Evolutionary conservation across 2,113 vertebrate species (phyloP).

Genomic region (Halichoeres trimaculatus): DNA sequence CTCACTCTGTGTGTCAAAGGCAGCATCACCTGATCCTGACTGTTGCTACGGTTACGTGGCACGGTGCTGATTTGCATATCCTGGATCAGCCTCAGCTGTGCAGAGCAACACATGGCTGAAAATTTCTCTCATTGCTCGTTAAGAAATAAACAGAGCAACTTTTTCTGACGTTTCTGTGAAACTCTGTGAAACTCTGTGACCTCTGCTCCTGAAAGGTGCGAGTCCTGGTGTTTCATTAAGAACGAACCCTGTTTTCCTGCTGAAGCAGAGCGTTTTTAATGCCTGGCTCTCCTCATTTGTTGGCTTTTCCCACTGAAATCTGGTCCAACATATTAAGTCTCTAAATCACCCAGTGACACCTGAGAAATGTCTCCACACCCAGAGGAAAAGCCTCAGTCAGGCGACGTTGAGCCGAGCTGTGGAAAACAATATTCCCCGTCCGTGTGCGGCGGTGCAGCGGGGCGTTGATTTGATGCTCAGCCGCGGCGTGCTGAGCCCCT

Average conservation of each 20-base stretch:
- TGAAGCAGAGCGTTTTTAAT: background rate
- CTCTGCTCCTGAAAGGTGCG: too few relatives aligned
- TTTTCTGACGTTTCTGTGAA: too few relatives aligned
- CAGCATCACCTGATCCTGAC: too few relatives aligned
- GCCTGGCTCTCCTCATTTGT: background rate
- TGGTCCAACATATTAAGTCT: constrained; percentile 28
- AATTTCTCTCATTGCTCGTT: too few relatives aligned
- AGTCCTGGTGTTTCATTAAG: background rate
- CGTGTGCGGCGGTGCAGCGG: constrained; percentile 8
- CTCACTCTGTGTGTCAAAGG: too few relatives aligned
- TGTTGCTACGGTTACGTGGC: too few relatives aligned
- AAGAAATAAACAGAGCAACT: too few relatives aligned
- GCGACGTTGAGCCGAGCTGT: background rate
- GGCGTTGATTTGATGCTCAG: constrained; percentile 52
- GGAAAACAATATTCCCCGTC: constrained; percentile 29
- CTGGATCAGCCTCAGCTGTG: too few relatives aligned
- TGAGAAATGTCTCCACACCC: background rate
- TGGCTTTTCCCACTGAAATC: background rate
- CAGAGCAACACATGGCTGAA: too few relatives aligned
- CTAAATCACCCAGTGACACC: constrained; percentile 40
- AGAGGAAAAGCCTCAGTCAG: background rate
- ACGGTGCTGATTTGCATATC: too few relatives aligned
- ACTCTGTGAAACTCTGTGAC: too few relatives aligned
- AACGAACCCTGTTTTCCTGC: background rate
- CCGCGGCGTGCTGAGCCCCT: constrained; percentile 53